Percentiles rank a stretch among this genome's conserved stretches.
phyloP scores from a whole-genome alignment of 2,113 vertebrate genomes.

The Gymnarchus niloticus region DNA sequence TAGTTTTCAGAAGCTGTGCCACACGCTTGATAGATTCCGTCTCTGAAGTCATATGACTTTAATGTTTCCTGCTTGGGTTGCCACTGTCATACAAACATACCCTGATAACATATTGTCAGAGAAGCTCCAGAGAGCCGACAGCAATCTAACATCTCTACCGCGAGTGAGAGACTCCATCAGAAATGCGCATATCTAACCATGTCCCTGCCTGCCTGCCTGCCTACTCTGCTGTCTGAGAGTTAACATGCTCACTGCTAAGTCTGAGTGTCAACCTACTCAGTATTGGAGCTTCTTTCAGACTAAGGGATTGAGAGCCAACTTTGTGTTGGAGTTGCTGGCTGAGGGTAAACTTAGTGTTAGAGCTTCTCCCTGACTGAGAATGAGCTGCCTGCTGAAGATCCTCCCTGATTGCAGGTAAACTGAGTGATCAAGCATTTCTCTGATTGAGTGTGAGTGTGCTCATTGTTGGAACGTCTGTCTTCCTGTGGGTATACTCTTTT shows the following conservation, averaged over 20 bases:
- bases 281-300: background rate
- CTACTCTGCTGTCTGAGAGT: slow-evolving; percentile 53
- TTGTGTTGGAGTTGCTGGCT: background rate
- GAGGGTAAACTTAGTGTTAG: background rate
- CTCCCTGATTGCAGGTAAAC: background rate
- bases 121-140: slow-evolving; percentile 63
- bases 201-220: slow-evolving; percentile 60
- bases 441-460: background rate
- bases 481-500: background rate
- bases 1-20: slow-evolving; percentile 67
- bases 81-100: slow-evolving; percentile 73
- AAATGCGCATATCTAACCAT: slow-evolving; percentile 73
- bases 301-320: background rate
- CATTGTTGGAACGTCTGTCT: background rate
- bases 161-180: slow-evolving; percentile 67
- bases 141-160: slow-evolving; percentile 75
- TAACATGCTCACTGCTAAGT: slow-evolving; percentile 59
- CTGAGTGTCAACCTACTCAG: background rate
- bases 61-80: slow-evolving; percentile 71
- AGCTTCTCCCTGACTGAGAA: background rate
- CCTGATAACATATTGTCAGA: slow-evolving; percentile 72
- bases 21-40: slow-evolving; percentile 69
- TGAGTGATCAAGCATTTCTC: background rate
- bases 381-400: background rate
- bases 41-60: slow-evolving; percentile 66